A percentile compares a stretch with the other conserved stretches of the same genome.
phyloP scores from a whole-genome alignment of 2,888 invertebrate genomes.

The Agonum fuliginosum region DNA sequence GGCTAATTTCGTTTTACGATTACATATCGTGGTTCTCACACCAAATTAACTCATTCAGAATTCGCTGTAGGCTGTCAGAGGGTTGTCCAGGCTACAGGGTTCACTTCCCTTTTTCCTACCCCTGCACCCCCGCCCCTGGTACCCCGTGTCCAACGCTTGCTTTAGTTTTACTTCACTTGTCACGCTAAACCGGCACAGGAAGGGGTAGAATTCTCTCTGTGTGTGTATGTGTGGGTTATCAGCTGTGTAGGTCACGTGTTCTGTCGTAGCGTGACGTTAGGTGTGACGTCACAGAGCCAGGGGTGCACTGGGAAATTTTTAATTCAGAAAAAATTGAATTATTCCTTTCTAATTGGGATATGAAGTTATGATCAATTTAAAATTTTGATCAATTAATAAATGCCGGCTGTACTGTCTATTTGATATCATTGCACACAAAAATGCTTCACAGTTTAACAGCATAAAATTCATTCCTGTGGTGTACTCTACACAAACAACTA shows the following conservation, averaged over 20 bases:
- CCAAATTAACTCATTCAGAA: constrained; percentile 16
- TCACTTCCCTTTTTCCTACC: neutral
- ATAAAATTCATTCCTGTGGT: no score
- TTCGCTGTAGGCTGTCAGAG: neutral
- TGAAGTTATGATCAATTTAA: no score
- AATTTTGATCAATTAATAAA: no score
- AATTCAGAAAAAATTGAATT: no score
- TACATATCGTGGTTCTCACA: neutral
- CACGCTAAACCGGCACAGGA: constrained; percentile 4
- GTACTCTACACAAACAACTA: no score
- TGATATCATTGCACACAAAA: no score
- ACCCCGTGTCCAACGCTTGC: neutral
- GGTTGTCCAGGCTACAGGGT: neutral
- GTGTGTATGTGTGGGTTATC: constrained; percentile 54
- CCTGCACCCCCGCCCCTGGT: neutral
- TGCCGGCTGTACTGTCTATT: no score
- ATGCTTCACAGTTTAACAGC: no score
- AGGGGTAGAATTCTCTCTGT: neutral
- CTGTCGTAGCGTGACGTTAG: constrained; percentile 51
- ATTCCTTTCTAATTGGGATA: no score
- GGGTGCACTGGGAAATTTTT: neutral
- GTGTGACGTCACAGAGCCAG: constrained; percentile 56
- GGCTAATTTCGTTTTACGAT: constrained; percentile 12
- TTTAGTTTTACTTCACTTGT: constrained; percentile 21
- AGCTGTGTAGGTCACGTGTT: constrained; percentile 61